Conservation (phyloP, 2,888 invertebrate genomes). For the Lobophora halterata region DNA sequence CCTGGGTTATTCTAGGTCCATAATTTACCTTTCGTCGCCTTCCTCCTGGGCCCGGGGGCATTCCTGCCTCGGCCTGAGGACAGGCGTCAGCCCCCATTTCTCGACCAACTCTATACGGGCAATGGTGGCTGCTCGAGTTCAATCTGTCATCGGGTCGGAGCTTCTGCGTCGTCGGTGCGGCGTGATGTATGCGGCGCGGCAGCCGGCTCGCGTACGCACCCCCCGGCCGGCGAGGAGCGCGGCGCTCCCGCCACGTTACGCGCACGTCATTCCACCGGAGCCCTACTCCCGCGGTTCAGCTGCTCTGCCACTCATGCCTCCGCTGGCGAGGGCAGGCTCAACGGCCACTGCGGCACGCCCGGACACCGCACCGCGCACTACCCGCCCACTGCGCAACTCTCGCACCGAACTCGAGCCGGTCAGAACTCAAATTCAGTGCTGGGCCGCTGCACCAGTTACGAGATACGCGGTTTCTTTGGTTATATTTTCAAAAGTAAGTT, state of each 20-base stretch:
- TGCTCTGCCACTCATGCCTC: conserved; percentile 37
- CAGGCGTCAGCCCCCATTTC: conserved; percentile 99
- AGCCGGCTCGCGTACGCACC: conserved; percentile 68
- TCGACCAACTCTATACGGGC: conserved; percentile 98
- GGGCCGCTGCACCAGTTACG: not conserved
- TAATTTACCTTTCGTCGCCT: conserved; percentile 86
- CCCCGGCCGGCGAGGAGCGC: conserved; percentile 66
- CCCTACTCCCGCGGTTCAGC: conserved; percentile 46
- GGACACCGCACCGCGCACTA: conserved; percentile 42
- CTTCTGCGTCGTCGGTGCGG: conserved; percentile 49
- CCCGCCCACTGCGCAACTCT: conserved; percentile 39
- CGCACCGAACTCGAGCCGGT: conserved; percentile 12
- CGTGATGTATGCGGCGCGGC: conserved; percentile 58
- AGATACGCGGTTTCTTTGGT: not conserved
- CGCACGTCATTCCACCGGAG: conserved; percentile 41
- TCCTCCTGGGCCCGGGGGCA: conserved; percentile 90
- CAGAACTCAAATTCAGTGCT: conserved; percentile 6
- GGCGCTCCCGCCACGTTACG: conserved; percentile 61
- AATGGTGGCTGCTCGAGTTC: conserved; percentile 91
- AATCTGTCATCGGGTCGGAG: conserved; percentile 75
- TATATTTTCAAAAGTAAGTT: conserved; percentile 38
- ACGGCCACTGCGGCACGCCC: conserved; percentile 58
- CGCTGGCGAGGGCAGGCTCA: conserved; percentile 45
- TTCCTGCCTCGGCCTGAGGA: conserved; percentile 97
- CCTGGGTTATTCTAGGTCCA: no score